A percentile compares a stretch with the other conserved stretches of the same genome.
Conservation (phyloP, 2,888 invertebrate species). For the Parnassius orleans region DNA sequence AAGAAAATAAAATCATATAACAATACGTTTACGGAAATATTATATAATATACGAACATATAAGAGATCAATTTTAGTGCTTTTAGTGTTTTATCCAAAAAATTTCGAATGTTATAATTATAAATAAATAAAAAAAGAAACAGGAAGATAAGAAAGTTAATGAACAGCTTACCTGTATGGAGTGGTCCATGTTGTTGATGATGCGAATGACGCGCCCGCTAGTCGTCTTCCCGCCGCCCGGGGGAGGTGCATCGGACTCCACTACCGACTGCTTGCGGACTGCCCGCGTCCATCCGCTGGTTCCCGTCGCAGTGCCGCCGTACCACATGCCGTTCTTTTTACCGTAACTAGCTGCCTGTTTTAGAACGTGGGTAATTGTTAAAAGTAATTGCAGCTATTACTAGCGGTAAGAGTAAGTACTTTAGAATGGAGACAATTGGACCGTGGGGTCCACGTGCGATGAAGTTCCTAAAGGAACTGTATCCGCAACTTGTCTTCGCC, state of each 20-base stretch:
- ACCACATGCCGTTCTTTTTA: constrained; percentile 94
- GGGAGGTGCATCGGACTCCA: constrained; percentile 89
- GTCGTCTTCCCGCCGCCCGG: constrained; percentile 86
- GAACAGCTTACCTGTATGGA: constrained; percentile 87
- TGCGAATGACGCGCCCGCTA: constrained; percentile 93
- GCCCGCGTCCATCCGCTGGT: constrained; percentile 86
- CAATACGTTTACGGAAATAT: too few species aligned
- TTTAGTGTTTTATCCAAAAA: too few species aligned
- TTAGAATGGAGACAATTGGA: too few species aligned
- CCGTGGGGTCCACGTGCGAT: too few species aligned
- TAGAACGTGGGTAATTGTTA: not conserved
- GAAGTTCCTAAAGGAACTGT: too few species aligned
- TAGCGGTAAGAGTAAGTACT: too few species aligned
- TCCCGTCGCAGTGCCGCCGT: constrained; percentile 80
- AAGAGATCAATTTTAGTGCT: too few species aligned
- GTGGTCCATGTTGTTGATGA: constrained; percentile 96
- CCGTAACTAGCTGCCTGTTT: constrained; percentile 92
- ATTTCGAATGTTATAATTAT: too few species aligned
- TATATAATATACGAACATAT: too few species aligned
- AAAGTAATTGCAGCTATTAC: not conserved
- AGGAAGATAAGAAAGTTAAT: not conserved
- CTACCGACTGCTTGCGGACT: constrained; percentile 91
- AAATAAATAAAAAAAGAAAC: too few species aligned
- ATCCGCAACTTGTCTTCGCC: too few species aligned
- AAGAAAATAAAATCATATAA: too few species aligned